A percentile compares a stretch with the other conserved stretches of the same genome.
Conservation (phyloP, 2,888 invertebrate species). For the Empis stercorea region DNA sequence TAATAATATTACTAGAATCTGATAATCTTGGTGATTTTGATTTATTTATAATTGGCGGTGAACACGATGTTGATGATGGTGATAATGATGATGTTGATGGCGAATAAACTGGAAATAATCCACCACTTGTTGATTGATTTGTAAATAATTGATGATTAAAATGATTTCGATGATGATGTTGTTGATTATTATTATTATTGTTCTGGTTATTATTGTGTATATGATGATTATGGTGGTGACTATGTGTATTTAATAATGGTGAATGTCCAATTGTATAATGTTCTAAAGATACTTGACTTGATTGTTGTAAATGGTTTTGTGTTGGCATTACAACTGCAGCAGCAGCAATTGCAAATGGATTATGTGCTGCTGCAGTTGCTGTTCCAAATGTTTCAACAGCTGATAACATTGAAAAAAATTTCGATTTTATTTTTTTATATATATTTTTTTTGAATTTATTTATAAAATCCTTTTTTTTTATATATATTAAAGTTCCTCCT, state of each 20-base stretch:
- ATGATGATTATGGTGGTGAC: neutral
- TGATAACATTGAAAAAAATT: slow-evolving; percentile 21
- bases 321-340: slow-evolving; percentile 17
- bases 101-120: neutral
- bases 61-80: neutral
- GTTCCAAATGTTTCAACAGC: slow-evolving; percentile 23
- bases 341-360: slow-evolving; percentile 21
- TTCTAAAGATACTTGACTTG: slow-evolving; percentile 3
- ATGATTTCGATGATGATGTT: neutral
- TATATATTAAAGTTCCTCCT: too few relatives aligned
- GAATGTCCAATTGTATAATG: slow-evolving; percentile 6
- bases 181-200: neutral
- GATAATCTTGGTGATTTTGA: neutral
- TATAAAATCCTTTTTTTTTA: too few relatives aligned
- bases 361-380: slow-evolving; percentile 19
- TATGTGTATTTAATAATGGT: neutral
- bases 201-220: neutral
- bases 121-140: neutral
- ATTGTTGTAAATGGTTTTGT: slow-evolving; percentile 10
- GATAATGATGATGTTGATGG: slow-evolving; percentile 3
- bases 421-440: too few relatives aligned
- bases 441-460: too few relatives aligned
- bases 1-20: neutral
- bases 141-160: neutral
- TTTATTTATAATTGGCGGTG: neutral